Conservation (phyloP, 2,113 vertebrate species). For the Sturnus vulgaris region DNA sequence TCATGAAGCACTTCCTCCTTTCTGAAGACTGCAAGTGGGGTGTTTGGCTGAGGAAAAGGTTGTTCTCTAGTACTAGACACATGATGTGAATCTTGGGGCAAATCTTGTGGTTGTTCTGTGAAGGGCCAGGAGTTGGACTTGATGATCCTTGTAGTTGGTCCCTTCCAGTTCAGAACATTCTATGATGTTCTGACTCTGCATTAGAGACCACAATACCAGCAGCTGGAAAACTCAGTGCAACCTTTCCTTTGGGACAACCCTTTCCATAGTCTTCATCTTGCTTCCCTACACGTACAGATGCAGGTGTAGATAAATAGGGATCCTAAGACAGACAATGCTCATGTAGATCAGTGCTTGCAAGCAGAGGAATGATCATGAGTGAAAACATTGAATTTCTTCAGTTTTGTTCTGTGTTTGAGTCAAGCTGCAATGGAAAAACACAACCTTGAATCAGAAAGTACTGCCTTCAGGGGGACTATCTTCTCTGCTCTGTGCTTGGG, state of each 20-base stretch:
- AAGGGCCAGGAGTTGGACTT: neutral
- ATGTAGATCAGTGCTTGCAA: neutral
- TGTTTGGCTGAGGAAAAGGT: neutral
- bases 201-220: neutral
- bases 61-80: fast-evolving
- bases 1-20: neutral
- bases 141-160: neutral
- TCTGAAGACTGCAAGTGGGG: neutral
- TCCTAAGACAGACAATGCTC: fast-evolving
- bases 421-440: neutral
- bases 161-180: neutral
- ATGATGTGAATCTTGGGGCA: neutral
- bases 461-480: neutral
- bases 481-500: neutral
- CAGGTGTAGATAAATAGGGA: neutral
- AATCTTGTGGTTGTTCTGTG: neutral
- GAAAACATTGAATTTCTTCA: neutral
- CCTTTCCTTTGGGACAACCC: neutral
- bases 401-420: neutral
- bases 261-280: fast-evolving
- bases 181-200: neutral
- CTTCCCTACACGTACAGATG: fast-evolving
- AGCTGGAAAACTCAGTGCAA: neutral
- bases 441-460: neutral
- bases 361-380: fast-evolving